Evolutionary conservation across 2,113 vertebrate species (phyloP).

Genomic region (Nothocercus julius): DNA sequence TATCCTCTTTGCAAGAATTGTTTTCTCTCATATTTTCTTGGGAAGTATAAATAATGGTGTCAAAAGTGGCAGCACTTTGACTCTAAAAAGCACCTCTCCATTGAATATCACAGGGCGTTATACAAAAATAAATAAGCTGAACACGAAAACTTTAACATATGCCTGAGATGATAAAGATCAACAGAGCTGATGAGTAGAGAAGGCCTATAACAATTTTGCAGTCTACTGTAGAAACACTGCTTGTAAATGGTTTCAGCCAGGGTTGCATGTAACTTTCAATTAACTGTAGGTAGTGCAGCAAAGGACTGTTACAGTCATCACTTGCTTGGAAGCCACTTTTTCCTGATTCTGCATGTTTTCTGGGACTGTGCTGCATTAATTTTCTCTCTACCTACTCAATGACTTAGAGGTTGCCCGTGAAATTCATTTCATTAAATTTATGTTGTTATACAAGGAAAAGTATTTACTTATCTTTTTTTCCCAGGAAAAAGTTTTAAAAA

Average conservation of each 20-base stretch:
- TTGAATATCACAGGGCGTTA: background rate
- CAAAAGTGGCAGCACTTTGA: background rate
- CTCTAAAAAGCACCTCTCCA: background rate
- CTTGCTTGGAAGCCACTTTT: background rate
- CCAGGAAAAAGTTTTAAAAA: background rate
- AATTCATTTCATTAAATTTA: background rate
- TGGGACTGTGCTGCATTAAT: background rate
- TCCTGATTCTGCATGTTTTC: background rate
- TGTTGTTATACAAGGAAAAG: fast-evolving
- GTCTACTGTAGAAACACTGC: background rate
- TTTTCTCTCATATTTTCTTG: background rate
- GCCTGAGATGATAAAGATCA: background rate
- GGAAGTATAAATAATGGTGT: background rate
- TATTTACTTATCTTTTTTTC: background rate
- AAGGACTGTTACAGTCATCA: background rate
- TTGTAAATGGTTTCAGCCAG: background rate
- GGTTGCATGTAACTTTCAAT: background rate
- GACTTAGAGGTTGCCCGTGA: background rate
- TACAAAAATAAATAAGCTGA: background rate
- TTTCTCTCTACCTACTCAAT: background rate
- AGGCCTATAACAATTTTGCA: background rate
- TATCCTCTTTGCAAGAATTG: background rate
- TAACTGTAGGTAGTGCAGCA: background rate
- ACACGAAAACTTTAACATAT: background rate
- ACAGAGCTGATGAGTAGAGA: background rate